These are phyloP conservation scores for Abrostola triplasia DNA, from an alignment of 2,888 invertebrate species.

Conservation along the genomic window DNA sequence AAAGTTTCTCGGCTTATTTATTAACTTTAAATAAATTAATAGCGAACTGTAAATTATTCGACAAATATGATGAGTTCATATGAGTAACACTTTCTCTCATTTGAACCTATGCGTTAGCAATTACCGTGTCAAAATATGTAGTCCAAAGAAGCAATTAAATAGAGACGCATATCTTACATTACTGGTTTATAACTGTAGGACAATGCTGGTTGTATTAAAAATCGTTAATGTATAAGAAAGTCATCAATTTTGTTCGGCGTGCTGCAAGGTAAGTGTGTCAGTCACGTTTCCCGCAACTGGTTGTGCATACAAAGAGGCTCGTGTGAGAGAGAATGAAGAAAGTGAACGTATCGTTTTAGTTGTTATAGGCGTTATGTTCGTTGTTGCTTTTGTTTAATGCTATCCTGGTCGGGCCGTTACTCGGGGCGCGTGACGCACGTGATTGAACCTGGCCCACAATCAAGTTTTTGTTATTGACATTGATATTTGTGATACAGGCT, in stretches of 20 bases:
- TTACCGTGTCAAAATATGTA: conserved; percentile 44
- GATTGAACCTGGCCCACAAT: conserved; percentile 2
- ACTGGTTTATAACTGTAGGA: conserved; percentile 13
- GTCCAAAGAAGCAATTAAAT: conserved; percentile 23
- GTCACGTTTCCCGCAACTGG: conserved; percentile 59
- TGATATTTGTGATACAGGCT: neutral
- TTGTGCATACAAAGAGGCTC: conserved; percentile 74
- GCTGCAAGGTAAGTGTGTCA: conserved; percentile 65
- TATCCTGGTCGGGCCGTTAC: conserved; percentile 41
- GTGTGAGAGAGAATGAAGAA: conserved; percentile 72
- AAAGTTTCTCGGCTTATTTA: no score
- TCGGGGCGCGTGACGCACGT: conserved; percentile 31
- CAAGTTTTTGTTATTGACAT: neutral
- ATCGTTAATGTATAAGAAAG: conserved; percentile 56
- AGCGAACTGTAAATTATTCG: conserved; percentile 31
- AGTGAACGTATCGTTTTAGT: conserved; percentile 69
- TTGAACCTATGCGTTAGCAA: conserved; percentile 57
- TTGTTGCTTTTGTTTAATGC: conserved; percentile 53
- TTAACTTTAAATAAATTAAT: neutral
- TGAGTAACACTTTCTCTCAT: conserved; percentile 69
- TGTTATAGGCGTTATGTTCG: conserved; percentile 46
- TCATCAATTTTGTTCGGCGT: conserved; percentile 21
- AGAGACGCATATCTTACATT: conserved; percentile 38
- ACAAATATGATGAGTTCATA: conserved; percentile 57
- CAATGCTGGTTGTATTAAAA: conserved; percentile 16